Evolutionary conservation across 2,888 invertebrate species (phyloP).

Genomic region (Helobdella robusta): DNA sequence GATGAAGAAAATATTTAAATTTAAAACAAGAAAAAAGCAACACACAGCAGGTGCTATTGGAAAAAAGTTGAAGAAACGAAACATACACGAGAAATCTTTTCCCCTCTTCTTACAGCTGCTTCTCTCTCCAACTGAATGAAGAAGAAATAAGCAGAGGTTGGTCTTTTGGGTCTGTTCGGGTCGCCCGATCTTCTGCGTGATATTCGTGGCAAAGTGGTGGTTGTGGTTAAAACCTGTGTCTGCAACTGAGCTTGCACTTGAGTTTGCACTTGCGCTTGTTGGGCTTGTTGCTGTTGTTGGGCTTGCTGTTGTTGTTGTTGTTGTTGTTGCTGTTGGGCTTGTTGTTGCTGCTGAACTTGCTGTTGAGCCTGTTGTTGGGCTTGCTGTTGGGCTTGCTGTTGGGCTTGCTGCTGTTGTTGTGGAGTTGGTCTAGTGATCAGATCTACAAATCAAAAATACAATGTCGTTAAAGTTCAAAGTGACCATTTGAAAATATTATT

Average conservation of each 20-base stretch:
- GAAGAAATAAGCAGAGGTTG: constrained; percentile 36
- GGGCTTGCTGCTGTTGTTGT: constrained; percentile 4
- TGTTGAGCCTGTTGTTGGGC: constrained; percentile 22
- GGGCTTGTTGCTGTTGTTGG: constrained; percentile 19
- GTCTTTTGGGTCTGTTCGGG: constrained; percentile 34
- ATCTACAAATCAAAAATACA: constrained; percentile 8
- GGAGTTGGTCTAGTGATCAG: constrained; percentile 19
- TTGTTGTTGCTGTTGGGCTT: constrained; percentile 13
- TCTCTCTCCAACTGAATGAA: constrained; percentile 31
- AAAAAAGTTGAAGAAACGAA: not conserved
- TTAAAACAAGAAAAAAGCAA: too few relatives aligned
- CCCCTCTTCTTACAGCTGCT: constrained; percentile 29
- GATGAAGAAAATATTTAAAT: not conserved
- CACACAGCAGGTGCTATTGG: not conserved
- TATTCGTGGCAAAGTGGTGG: not conserved
- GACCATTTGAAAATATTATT: not conserved
- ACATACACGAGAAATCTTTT: constrained; percentile 31
- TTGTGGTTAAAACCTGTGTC: constrained; percentile 4
- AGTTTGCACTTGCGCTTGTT: constrained; percentile 29
- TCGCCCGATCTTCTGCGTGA: constrained; percentile 29
- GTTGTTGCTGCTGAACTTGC: constrained; percentile 23
- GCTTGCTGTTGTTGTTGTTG: constrained; percentile 8
- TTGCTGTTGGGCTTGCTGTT: constrained; percentile 16
- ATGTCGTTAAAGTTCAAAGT: not conserved
- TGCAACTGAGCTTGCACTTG: constrained; percentile 23